Base-by-base conservation (phyloP, 2,113 vertebrate species). In the Gorsachius goisagi region DNA sequence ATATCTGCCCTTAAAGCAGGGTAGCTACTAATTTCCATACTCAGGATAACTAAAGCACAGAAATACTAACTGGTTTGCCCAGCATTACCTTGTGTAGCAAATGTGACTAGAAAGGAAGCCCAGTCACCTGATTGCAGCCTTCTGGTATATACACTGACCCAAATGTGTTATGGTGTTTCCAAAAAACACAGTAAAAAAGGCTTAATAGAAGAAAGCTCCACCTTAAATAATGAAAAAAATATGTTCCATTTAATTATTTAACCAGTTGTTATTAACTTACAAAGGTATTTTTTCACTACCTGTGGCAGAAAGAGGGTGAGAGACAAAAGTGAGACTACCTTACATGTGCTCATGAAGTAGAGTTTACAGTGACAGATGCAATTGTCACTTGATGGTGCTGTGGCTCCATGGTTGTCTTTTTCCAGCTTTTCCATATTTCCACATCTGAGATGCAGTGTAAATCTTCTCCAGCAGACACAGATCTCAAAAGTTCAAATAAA, bases 351-450 rank as follows among this genome's bases (percentile, higher is more conserved):
- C 17, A 16, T 47, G 45, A 23, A 72, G 11, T 27, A 32, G 37
- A 58, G 19, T 39, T 80, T 84, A 53, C 17, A 56, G 30, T 49
- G 69, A 69, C 62, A 55, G 83, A 95, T 32, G 55, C 80, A 83
- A 55, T 80, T 74, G 91, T 96, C 96, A 95, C 95, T 96, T 94
- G 95, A 96, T 95, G 97, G 95, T 97, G 97, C 96, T 97, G 94
- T 97, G 88, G 94, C 49, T 94, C 95, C 68, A 68, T 95, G 63
- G 9, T 52, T 93, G 18, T 18, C 83, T 58, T 85, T 87, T 85
- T 6, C 27, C 84, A 41, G 27, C n/a, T 60, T 73, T n/a, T 83
- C 84, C 56, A 30, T 24, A 50, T 83, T 76, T 37, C 83, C 59
- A 60, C 27, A 59, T 78, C 63, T 50, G 28, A 93, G 76, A 83